Evolutionary conservation across 2,113 vertebrate species (phyloP).

Genomic region (Macrotus californicus): DNA sequence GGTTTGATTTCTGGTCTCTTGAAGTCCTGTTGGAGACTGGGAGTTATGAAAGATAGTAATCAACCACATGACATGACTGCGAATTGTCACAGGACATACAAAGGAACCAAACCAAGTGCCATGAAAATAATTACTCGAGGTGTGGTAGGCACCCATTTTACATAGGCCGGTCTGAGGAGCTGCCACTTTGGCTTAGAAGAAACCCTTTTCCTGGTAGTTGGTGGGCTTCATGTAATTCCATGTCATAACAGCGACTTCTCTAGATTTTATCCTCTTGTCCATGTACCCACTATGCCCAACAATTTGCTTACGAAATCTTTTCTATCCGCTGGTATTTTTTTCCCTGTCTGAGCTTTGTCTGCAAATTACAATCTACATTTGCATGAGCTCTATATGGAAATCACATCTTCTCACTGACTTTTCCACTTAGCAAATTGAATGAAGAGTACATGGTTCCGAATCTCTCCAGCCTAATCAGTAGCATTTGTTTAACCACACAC

Average conservation of each 20-base stretch:
- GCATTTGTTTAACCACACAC: constrained; percentile 31
- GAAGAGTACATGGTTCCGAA: constrained; percentile 19
- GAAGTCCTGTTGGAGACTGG: not conserved
- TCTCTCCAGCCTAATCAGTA: not conserved
- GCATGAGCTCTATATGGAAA: not conserved
- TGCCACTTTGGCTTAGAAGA: not conserved
- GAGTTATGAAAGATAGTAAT: not conserved
- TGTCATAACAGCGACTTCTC: not conserved
- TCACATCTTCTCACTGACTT: constrained; percentile 18
- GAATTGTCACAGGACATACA: not conserved
- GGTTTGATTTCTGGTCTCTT: not conserved
- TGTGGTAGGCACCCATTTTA: not conserved
- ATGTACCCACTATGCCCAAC: not conserved
- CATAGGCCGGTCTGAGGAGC: not conserved
- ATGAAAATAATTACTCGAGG: not conserved
- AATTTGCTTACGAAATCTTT: constrained; percentile 16
- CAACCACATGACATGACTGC: not conserved
- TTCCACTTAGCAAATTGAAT: not conserved
- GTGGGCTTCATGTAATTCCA: not conserved
- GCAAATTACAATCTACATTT: not conserved
- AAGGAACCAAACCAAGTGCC: not conserved
- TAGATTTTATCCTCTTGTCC: not conserved
- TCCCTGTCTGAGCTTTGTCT: not conserved
- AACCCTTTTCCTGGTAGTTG: not conserved
- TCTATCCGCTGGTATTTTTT: not conserved